Conservation (phyloP, 2,888 invertebrate species). For the Clunio marinus region DNA sequence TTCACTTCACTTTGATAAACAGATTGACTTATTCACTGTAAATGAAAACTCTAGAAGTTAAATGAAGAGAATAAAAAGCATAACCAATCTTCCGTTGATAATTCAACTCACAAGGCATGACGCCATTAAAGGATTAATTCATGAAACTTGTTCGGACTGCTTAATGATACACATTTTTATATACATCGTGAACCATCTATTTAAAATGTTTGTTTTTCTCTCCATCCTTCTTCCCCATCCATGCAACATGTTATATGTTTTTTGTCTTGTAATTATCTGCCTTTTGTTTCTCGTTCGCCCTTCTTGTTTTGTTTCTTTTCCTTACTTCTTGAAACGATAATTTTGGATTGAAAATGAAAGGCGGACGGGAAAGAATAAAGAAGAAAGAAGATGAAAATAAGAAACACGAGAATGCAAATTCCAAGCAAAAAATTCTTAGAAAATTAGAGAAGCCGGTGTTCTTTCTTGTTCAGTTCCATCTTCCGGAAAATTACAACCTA, state of each 20-base stretch:
- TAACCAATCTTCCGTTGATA: conserved; percentile 1
- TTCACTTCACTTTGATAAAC: neutral
- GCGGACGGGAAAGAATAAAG: neutral
- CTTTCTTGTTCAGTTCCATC: neutral
- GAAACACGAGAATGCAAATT: conserved; percentile 25
- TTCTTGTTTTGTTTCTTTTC: neutral
- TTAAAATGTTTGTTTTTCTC: conserved; percentile 31
- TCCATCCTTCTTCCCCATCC: neutral
- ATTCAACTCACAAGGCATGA: neutral
- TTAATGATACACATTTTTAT: conserved; percentile 35
- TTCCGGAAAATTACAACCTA: neutral
- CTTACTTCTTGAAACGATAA: neutral
- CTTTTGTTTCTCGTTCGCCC: conserved; percentile 6
- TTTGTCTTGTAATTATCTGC: conserved; percentile 33
- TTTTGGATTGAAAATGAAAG: neutral
- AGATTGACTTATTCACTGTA: neutral
- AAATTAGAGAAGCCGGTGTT: neutral
- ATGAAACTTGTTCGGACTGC: conserved; percentile 27
- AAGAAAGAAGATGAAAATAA: neutral
- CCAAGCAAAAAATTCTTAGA: conserved; percentile 4
- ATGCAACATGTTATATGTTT: conserved; percentile 34
- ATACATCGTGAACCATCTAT: conserved; percentile 25
- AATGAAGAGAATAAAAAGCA: neutral
- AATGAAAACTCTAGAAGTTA: too few relatives aligned
- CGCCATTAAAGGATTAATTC: conserved; percentile 36